These are phyloP conservation scores for Heteropelma amictum DNA, from an alignment of 2,888 invertebrate genomes.

Conservation along the genomic window DNA sequence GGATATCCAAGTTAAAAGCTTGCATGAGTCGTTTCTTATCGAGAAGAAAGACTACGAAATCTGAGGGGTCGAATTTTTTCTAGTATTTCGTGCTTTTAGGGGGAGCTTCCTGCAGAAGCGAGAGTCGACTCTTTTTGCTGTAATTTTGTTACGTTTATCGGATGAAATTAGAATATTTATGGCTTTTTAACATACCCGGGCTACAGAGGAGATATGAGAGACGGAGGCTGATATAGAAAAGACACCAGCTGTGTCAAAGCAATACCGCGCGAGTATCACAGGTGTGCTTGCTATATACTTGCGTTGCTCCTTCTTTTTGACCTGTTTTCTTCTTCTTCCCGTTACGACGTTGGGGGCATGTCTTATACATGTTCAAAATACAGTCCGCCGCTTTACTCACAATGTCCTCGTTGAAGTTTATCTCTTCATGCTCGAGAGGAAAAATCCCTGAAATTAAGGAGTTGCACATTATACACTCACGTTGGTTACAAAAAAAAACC, in stretches of 20 bases:
- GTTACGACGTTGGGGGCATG: background rate
- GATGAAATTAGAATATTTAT: conserved; percentile 61
- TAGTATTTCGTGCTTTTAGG: background rate
- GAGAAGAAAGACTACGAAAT: conserved; percentile 9
- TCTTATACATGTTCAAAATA: background rate
- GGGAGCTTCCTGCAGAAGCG: background rate
- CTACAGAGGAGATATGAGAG: background rate
- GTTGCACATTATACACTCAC: no score
- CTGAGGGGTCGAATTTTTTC: no score
- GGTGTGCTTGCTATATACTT: conserved; percentile 29
- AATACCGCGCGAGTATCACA: conserved; percentile 40
- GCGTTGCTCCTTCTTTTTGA: no score
- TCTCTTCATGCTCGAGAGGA: no score
- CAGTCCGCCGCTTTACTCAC: no score
- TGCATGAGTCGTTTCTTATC: conserved; percentile 8
- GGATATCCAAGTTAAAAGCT: background rate
- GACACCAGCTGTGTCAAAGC: conserved; percentile 52
- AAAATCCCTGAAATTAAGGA: no score
- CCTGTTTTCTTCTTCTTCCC: conserved; percentile 3
- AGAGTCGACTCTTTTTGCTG: conserved; percentile 28
- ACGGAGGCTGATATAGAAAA: conserved; percentile 21
- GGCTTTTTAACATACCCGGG: conserved; percentile 57
- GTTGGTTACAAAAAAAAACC: no score
- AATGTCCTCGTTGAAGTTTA: no score
- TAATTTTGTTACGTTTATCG: conserved; percentile 32